These are phyloP conservation scores for Mirza zaza DNA, from an alignment of 2,113 vertebrate genomes.

Conservation along the genomic window DNA sequence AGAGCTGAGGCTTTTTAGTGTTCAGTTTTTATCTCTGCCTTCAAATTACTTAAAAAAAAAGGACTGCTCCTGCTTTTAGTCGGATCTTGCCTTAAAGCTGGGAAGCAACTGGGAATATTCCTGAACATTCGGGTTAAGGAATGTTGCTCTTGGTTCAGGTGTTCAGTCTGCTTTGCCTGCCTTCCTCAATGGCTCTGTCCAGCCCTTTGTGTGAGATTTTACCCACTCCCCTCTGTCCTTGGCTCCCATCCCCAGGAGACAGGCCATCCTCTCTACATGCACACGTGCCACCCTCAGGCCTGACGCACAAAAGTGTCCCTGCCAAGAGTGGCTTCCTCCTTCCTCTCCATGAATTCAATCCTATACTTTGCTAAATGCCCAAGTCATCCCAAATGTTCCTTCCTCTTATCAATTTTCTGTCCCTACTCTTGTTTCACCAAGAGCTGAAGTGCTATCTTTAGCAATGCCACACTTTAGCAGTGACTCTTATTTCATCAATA, in stretches of 20 bases:
- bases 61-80: background rate
- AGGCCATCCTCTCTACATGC: background rate
- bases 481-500: background rate
- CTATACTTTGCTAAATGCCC: background rate
- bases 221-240: background rate
- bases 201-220: too few relatives aligned
- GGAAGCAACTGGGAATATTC: background rate
- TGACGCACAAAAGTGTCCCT: background rate
- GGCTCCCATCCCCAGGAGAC: background rate
- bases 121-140: background rate
- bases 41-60: conserved; percentile 28
- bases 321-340: background rate
- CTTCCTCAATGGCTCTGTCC: background rate
- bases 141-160: background rate
- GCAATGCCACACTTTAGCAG: background rate
- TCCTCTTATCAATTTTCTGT: background rate
- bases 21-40: conserved; percentile 47
- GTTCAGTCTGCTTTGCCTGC: too few relatives aligned
- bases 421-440: background rate
- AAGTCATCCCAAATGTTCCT: background rate
- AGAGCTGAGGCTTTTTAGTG: conserved; percentile 1
- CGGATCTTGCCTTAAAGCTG: background rate
- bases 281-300: background rate
- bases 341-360: background rate
- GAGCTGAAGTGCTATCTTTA: background rate